Percentiles rank a stretch among this genome's conserved stretches.
Conservation (phyloP, 2,797 vertebrate species). For the Geotrypetes seraphini region DNA sequence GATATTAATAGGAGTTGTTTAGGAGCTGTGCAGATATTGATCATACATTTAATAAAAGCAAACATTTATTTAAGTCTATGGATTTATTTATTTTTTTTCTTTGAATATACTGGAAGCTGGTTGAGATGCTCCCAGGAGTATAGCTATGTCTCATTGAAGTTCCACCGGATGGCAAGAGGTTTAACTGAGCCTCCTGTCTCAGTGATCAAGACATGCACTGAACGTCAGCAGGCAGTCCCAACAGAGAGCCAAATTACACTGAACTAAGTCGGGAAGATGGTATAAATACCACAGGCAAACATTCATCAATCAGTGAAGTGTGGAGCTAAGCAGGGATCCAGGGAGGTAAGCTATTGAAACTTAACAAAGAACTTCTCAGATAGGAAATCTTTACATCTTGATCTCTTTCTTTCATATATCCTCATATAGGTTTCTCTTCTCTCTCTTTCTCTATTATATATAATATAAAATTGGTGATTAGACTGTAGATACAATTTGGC, state of each 20-base stretch:
- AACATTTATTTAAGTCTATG: too few species aligned
- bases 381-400: not conserved
- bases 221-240: slow-evolving; percentile 7
- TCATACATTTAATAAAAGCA: too few species aligned
- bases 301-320: not conserved
- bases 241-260: not conserved
- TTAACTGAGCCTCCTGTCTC: not conserved
- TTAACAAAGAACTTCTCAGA: not conserved
- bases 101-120: too few species aligned
- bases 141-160: not conserved
- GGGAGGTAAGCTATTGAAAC: slow-evolving; percentile 1
- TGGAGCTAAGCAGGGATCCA: not conserved
- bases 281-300: slow-evolving; percentile 10
- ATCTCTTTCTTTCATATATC: too few species aligned
- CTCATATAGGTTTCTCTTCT: too few species aligned
- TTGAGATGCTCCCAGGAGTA: not conserved
- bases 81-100: too few species aligned
- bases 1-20: too few species aligned
- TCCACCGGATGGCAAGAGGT: not conserved
- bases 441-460: too few species aligned
- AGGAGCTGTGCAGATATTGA: too few species aligned
- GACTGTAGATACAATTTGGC: too few species aligned
- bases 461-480: too few species aligned
- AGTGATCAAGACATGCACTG: not conserved
- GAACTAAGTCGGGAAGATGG: not conserved